A percentile compares a stretch with the other conserved stretches of the same genome.
Evolutionary conservation across 2,888 invertebrate species (phyloP).

Genomic region (Chloroclysta siterata): DNA sequence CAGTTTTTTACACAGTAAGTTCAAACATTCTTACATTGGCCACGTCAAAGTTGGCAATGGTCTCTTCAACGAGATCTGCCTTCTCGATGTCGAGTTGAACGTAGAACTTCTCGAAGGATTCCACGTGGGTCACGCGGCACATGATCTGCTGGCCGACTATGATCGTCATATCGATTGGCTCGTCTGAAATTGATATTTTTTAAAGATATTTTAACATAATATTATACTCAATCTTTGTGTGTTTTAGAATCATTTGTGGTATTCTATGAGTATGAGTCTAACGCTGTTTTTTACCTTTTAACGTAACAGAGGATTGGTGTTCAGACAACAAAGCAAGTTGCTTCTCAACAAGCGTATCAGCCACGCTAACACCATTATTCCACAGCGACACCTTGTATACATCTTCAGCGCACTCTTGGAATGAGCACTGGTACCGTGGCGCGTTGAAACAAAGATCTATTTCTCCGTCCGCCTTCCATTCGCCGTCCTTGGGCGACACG

Average conservation of each 20-base stretch:
- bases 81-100: constrained; percentile 76
- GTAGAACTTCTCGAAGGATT: constrained; percentile 70
- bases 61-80: constrained; percentile 67
- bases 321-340: constrained; percentile 73
- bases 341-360: constrained; percentile 77
- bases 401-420: constrained; percentile 78
- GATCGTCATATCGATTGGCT: constrained; percentile 77
- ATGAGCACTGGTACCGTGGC: constrained; percentile 84
- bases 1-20: too few relatives aligned
- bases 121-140: constrained; percentile 73
- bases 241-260: too few relatives aligned
- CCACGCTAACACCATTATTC: constrained; percentile 77
- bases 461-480: constrained; percentile 84
- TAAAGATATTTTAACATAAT: background rate
- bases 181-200: constrained; percentile 60
- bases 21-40: constrained; percentile 54
- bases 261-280: too few relatives aligned
- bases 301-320: constrained; percentile 67
- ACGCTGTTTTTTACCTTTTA: constrained; percentile 65
- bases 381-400: constrained; percentile 78
- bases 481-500: constrained; percentile 83
- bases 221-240: too few relatives aligned
- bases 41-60: constrained; percentile 66
- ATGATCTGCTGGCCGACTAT: constrained; percentile 76
- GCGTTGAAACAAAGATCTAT: constrained; percentile 87